Percentiles rank a stretch among this genome's conserved stretches.
Conservation (phyloP, 2,113 vertebrate species). For the Suncus etruscus region DNA sequence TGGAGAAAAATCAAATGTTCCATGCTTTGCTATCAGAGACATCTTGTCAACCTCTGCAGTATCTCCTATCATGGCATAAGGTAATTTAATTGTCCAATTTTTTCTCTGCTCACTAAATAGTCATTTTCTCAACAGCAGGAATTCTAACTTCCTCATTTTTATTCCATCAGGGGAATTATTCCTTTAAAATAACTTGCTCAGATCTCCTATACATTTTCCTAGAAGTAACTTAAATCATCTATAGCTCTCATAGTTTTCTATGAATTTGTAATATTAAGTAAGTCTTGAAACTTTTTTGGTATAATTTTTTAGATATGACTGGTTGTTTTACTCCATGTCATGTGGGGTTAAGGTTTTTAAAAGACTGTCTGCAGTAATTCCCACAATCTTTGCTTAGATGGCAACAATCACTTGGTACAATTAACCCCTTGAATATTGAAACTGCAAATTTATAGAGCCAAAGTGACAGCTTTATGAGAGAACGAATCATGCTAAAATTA, state of each 20-base stretch:
- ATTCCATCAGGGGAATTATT: neutral
- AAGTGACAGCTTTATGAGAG: slow-evolving; percentile 70
- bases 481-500: slow-evolving; percentile 63
- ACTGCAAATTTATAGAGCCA: slow-evolving; percentile 66
- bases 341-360: neutral
- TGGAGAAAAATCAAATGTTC: neutral
- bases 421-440: slow-evolving; percentile 77
- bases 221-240: neutral
- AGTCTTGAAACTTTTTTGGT: neutral
- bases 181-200: neutral
- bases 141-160: neutral
- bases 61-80: neutral
- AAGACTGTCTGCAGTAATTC: neutral
- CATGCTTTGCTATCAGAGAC: neutral
- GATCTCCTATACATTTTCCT: neutral
- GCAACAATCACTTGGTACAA: slow-evolving; percentile 48
- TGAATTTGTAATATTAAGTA: neutral
- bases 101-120: neutral
- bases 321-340: neutral
- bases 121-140: neutral
- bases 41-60: neutral
- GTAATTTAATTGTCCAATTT: neutral
- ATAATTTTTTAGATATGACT: neutral
- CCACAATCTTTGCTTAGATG: slow-evolving; percentile 37
- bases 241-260: neutral